Percentiles rank a stretch among this genome's conserved stretches.
Conservation (phyloP, 2,888 invertebrate genomes). For the Callosobruchus maculatus region DNA sequence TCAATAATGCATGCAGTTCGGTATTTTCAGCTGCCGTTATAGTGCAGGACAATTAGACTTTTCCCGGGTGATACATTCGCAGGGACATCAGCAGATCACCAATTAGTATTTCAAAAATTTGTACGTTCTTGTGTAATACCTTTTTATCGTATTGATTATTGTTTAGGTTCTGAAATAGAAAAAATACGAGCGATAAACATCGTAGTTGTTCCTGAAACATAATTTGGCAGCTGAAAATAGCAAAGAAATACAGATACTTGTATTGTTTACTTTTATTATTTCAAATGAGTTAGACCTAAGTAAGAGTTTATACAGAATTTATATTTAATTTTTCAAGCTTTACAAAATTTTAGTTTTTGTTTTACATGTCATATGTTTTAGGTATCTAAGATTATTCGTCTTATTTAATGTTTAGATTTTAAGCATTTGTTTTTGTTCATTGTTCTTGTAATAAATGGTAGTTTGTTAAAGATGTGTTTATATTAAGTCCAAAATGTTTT, state of each 20-base stretch:
- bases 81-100: no score
- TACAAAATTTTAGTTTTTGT: not conserved
- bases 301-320: not conserved
- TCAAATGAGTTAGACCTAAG: not conserved
- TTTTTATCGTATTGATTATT: no score
- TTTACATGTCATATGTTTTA: not conserved
- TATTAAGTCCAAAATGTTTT: no score
- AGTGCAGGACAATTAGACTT: no score
- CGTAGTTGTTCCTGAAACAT: no score
- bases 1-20: not conserved
- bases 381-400: not conserved
- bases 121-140: no score
- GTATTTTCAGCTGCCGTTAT: not conserved
- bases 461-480: not conserved
- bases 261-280: not conserved
- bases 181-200: no score
- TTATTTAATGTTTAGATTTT: not conserved
- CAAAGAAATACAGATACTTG: no score
- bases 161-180: no score
- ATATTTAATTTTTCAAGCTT: not conserved
- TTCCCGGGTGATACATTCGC: no score
- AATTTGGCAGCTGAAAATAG: not conserved
- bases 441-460: not conserved
- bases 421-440: not conserved
- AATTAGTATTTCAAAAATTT: no score